Evolutionary conservation across 2,113 vertebrate genomes (phyloP), one percentile per base, ranked within the genome.

Genomic region (Urocitellus parryii): DNA sequence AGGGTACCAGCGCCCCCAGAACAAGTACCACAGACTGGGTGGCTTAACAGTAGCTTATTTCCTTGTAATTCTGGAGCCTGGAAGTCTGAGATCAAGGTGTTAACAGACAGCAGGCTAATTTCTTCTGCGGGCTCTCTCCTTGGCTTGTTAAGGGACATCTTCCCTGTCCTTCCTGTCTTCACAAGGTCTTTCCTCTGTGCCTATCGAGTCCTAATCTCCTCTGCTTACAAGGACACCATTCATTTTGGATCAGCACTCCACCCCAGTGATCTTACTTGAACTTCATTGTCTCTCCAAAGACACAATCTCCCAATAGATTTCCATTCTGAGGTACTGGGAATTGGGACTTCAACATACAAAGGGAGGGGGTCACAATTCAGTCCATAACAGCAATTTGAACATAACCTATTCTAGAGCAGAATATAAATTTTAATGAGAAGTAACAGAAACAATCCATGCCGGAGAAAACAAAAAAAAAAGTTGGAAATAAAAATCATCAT

Each of bases 401-500:
- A 58, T 80, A 77, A 51, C 2, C 32, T 65, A 29, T 14, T 6
- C 10, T 79, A 27, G 2, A 94, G 24, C 58, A 89, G 73, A 91
- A 13, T 53, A 45, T 83, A 63, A 72, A 48, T 22, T 94, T 92
- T 58, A 88, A 37, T 37, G 80, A 85, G n/a, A 73, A 94, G 29
- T 78, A 13, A 70, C 34, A 81, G n/a, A 56, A 42, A 16, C 32
- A 81, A 85, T 86, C 58, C 51, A 51, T 32, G 25, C 22, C 29
- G 27, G 24, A 73, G 39, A 90, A 6, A 74, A 67, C 32, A 3
- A 73, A 96, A 67, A n/a, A 53, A 17, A 53, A 17, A 53, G 51
- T 39, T n/a, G 48, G 56, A 42, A 56, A 27, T 37, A 32, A 67
- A 9, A 22, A 34, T 18, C 51, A 86, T 24, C 17, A 73, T 29